Percentiles rank a stretch among this genome's conserved stretches.
Evolutionary conservation across 2,888 invertebrate genomes (phyloP).

Genomic region (Nomada lathburiana): DNA sequence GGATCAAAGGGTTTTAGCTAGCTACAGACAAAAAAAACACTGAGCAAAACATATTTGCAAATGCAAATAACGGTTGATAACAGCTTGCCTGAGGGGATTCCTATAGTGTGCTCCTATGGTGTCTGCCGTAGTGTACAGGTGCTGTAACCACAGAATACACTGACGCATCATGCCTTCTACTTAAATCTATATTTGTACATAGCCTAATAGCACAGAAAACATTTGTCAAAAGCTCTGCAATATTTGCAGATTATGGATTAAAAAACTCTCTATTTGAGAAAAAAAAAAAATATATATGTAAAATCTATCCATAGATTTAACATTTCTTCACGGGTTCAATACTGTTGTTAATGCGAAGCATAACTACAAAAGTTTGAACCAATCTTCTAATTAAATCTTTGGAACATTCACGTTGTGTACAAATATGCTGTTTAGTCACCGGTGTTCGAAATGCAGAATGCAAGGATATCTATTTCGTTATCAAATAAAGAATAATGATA

Average conservation of each 20-base stretch:
- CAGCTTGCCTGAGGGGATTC: constrained; percentile 92
- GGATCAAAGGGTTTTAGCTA: constrained; percentile 60
- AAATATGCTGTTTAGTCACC: constrained; percentile 77
- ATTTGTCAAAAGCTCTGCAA: constrained; percentile 61
- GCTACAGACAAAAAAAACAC: constrained; percentile 64
- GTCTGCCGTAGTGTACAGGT: constrained; percentile 88
- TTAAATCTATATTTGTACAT: constrained; percentile 58
- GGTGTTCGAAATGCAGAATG: constrained; percentile 75
- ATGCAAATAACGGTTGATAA: constrained; percentile 83
- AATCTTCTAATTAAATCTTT: constrained; percentile 50
- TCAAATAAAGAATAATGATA: constrained; percentile 16
- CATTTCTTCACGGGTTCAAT: background rate
- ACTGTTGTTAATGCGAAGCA: background rate
- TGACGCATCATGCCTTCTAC: constrained; percentile 79
- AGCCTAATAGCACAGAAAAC: constrained; percentile 60
- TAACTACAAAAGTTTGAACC: too few relatives aligned
- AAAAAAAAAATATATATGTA: constrained; percentile 14
- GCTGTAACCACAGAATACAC: constrained; percentile 88
- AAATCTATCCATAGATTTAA: constrained; percentile 34
- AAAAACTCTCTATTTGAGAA: constrained; percentile 26
- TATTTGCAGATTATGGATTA: constrained; percentile 57
- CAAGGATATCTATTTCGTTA: constrained; percentile 66
- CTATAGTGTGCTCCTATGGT: constrained; percentile 88
- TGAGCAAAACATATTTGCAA: constrained; percentile 75
- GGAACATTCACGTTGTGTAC: constrained; percentile 74